Base-by-base conservation (phyloP, 2,113 vertebrate genomes). In the Muntiacus reevesi region DNA sequence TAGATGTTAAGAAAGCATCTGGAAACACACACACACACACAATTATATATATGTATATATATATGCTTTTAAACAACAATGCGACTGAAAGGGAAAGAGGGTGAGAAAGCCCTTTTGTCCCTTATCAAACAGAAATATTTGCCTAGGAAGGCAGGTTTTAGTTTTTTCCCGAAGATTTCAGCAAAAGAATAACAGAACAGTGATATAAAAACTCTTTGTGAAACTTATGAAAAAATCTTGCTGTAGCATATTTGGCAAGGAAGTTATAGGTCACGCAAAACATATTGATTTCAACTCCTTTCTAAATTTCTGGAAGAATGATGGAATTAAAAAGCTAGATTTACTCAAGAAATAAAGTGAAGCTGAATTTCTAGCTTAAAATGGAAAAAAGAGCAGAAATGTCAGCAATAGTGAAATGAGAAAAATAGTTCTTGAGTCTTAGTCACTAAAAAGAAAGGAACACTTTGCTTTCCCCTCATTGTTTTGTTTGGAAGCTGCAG, bases 221-320 rank as follows among this genome's bases (percentile, higher is more conserved):
- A 86, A 85, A 79, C n/a, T 59, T 62, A 57, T 2, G 15, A 64
- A 88, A 62, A 50, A 55, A 54, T 6, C 6, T 45, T 59, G 71
- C 78, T 89, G n/a, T 54, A 52, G 92, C 76, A 14, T 90, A 67
- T 87, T 92, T 86, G 45, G 60, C 54, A 40, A 57, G 86, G 54
- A 94, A 79, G 27, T 96, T 52, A 54, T 6, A 36, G 54, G 89
- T 97, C 40, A 40, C 67, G 57, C n/a, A 93, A 86, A 91, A 76
- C 25, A 28, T 89, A 71, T 17, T 89, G 82, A 91, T 91, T 97
- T 59, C 52, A 76, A 85, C 57, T 96, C 71, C 60, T 76, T 76
- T 43, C 60, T 92, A 92, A 94, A 82, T 92, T 97, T 94, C 92
- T 81, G 71, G 95, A 94, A 93, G 92, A 67, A 91, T 57, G 50